Conservation (phyloP, 30 jellyfish, hydroid and myxozoan genomes). For the Chironex yamaguchii region DNA sequence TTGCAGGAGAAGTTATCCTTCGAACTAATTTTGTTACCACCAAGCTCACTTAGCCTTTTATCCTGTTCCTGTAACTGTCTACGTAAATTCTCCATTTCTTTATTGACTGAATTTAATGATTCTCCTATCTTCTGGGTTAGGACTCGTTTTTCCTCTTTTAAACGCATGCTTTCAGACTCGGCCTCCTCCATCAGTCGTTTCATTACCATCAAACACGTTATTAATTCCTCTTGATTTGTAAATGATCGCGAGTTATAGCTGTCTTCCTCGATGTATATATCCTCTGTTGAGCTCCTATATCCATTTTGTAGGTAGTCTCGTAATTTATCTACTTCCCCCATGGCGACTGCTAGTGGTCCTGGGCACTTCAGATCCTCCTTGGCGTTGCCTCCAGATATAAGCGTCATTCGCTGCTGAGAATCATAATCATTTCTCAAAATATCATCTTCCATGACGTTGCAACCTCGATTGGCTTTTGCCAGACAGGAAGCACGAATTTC, state of each 20-base stretch:
- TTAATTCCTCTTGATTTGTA: conserved; percentile 77
- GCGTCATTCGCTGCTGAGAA: neutral
- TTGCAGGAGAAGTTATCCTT: neutral
- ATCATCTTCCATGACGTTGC: neutral
- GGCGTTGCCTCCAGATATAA: neutral
- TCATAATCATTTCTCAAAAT: neutral
- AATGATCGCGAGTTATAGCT: conserved; percentile 41
- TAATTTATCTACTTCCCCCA: conserved; percentile 78
- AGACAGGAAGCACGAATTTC: neutral
- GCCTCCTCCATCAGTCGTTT: conserved; percentile 88
- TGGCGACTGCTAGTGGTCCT: conserved; percentile 77
- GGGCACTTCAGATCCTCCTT: conserved; percentile 4
- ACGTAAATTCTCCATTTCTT: conserved; percentile 73
- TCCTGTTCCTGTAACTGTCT: conserved; percentile 74
- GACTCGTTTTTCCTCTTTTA: conserved; percentile 75
- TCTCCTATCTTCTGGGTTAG: conserved; percentile 75
- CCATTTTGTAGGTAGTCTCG: conserved; percentile 50
- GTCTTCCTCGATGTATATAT: conserved; percentile 64
- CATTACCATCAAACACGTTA: conserved; percentile 73
- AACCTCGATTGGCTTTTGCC: neutral
- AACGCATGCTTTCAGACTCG: conserved; percentile 80
- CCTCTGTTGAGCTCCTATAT: conserved; percentile 73
- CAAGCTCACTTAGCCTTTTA: conserved; percentile 60
- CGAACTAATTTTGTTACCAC: neutral
- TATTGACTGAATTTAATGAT: conserved; percentile 75